phyloP scores from a whole-genome alignment of 2,113 vertebrate species.

The Callipepla squamata region DNA sequence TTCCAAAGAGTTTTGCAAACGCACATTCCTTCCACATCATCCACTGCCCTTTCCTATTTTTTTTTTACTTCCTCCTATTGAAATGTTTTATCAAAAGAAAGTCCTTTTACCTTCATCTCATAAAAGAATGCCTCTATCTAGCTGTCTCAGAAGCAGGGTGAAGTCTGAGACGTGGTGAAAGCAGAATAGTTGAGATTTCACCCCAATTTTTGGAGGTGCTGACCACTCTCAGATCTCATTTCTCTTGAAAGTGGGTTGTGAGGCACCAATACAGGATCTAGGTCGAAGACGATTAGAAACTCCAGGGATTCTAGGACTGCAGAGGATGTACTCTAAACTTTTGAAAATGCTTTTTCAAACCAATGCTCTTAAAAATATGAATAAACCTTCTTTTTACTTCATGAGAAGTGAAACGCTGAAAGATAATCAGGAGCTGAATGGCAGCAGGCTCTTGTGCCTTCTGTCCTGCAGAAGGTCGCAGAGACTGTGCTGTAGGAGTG shows the following conservation, averaged over 20 bases:
- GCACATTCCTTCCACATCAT: background rate
- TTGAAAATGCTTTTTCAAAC: background rate
- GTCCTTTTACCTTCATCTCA: background rate
- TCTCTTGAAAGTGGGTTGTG: background rate
- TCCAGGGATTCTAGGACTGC: background rate
- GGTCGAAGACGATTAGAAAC: background rate
- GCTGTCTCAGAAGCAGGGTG: background rate
- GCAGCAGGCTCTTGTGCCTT: background rate
- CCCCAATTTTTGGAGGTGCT: background rate
- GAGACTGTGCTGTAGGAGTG: background rate
- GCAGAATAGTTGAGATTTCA: background rate
- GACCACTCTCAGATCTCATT: background rate
- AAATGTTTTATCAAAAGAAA: background rate
- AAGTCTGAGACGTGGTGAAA: background rate
- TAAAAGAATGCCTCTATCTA: background rate
- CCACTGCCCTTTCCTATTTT: background rate
- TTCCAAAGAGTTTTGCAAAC: background rate
- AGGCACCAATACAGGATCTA: background rate
- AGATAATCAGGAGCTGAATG: background rate
- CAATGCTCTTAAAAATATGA: accelerated
- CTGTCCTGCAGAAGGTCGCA: background rate
- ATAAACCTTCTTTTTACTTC: background rate
- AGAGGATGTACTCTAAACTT: background rate
- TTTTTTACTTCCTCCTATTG: background rate
- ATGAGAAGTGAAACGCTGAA: background rate